Evolutionary conservation across 1,140 invertebrate genomes (phyloP).

Genomic region (Orius laevigatus): DNA sequence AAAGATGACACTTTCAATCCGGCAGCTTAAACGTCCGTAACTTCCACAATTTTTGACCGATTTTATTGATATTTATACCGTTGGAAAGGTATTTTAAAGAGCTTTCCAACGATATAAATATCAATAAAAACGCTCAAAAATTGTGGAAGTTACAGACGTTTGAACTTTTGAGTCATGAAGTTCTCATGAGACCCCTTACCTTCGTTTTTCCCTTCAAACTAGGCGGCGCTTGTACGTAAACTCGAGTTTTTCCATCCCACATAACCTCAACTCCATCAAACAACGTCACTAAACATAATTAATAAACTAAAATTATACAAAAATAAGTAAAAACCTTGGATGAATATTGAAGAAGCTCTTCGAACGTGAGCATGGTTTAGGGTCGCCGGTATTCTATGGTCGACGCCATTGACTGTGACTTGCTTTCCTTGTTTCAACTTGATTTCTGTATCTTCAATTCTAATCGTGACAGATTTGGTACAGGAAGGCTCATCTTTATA

Average conservation of each 20-base stretch:
- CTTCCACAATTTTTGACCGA: no score
- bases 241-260: slow-evolving; percentile 68
- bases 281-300: slow-evolving; percentile 40
- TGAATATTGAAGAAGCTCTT: slow-evolving; percentile 56
- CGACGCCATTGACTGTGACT: slow-evolving; percentile 49
- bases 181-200: slow-evolving; percentile 15
- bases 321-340: slow-evolving; percentile 33
- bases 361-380: slow-evolving; percentile 33
- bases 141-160: background rate
- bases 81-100: no score
- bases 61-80: no score
- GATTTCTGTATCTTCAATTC: slow-evolving; percentile 31
- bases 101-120: no score
- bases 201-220: slow-evolving; percentile 40
- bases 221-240: slow-evolving; percentile 64
- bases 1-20: background rate
- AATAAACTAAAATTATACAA: slow-evolving; percentile 4
- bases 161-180: background rate
- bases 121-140: slow-evolving; percentile 5
- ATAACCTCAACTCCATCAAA: slow-evolving; percentile 59
- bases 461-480: slow-evolving; percentile 59
- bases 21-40: background rate
- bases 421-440: slow-evolving; percentile 54
- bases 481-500: slow-evolving; percentile 49
- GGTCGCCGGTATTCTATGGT: slow-evolving; percentile 47